Conservation (phyloP, 2,113 vertebrate species). For the Bungarus multicinctus region DNA sequence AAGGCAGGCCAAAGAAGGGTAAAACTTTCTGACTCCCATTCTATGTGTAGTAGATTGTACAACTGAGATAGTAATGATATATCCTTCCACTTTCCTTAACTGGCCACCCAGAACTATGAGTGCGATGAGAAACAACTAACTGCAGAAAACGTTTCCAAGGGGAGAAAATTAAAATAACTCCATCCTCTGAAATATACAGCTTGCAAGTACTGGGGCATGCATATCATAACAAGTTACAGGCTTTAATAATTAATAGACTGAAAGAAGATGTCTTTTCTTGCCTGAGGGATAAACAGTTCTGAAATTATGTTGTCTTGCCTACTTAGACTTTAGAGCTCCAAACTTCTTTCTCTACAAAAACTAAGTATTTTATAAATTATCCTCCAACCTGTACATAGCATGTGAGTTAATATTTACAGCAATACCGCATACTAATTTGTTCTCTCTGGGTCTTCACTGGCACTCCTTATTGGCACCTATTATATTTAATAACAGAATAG, state of each 20-base stretch:
- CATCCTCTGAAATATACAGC: conserved; percentile 43
- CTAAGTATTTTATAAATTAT: conserved; percentile 14
- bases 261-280: conserved; percentile 56
- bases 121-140: not conserved
- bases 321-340: conserved; percentile 40
- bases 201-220: conserved; percentile 39
- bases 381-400: not conserved
- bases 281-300: conserved; percentile 58
- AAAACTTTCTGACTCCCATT: not conserved
- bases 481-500: not conserved
- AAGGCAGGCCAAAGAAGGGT: not conserved
- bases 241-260: conserved; percentile 66
- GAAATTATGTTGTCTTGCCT: conserved; percentile 49
- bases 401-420: not conserved
- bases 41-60: not conserved
- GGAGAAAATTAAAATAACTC: conserved; percentile 39
- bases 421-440: not conserved
- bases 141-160: not conserved
- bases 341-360: conserved; percentile 12
- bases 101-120: not conserved
- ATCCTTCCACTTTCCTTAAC: not conserved
- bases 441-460: not conserved
- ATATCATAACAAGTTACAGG: conserved; percentile 47
- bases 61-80: not conserved
- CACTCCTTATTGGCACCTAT: not conserved